Evolutionary conservation across 2,888 invertebrate species (phyloP), one percentile per base, ranked within the genome.

Genomic region (Ethmia dodecea): DNA sequence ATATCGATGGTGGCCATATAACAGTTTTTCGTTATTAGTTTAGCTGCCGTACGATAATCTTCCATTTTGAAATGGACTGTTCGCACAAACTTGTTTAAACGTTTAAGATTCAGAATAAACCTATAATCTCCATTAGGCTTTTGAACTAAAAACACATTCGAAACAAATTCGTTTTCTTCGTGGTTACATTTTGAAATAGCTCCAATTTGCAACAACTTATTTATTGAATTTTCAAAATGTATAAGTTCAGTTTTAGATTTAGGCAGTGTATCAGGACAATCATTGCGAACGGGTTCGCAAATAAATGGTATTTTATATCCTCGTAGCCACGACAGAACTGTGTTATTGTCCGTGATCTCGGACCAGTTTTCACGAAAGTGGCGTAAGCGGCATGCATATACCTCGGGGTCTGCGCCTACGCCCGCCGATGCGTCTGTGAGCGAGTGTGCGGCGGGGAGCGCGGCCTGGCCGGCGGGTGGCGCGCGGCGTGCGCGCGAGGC

Each of bases 21-120:
- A 32, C 37, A 28, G 13, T 32, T 26, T 30, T 41, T 20, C 0
- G 30, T 28, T 1, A 44, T 26, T n/a, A 47, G 5, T 29, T 40
- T 42, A 9, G 25, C 29, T 3, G 37, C 47, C 2, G 47, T 42
- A 1, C 43, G 27, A 24, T 37, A 37, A 26, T 47, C 47, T 20
- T 47, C 46, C 34, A 43, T 35, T 22, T 43, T 42, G 27, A 47
- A 47, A 33, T 43, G 43, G 18, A 18, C 18, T 18, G 2, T 26
- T n/a, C 3, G 24, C 5, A 42, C 18, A 12, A 37, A 35, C 11
- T 31, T 38, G 25, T 41, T 41, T 11, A 38, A 28, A 8, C 12
- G 10, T 37, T 37, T 37, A 1, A 41, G 13, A n/a, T 37, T 41
- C 13, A 35, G 11, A 9, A 41, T 37, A 22, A 42, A 39, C 13